Base-by-base conservation (phyloP, 1,140 invertebrate species). In the Hyles vespertilio region DNA sequence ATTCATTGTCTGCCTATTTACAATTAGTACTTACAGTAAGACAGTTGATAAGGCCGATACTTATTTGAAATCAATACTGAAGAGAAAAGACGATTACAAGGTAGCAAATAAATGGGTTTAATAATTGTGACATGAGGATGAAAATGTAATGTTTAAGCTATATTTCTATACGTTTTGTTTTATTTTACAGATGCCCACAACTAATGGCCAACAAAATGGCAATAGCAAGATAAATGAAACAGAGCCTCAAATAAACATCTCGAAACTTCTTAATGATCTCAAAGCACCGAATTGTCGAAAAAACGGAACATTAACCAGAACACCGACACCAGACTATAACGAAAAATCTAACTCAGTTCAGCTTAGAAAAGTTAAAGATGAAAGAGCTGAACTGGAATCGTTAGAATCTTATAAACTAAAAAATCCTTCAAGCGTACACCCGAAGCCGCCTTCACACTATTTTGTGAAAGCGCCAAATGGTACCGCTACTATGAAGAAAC, bases 381-480 rank as follows among this genome's bases (percentile, higher is more conserved):
- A 80, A 47, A 86, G 84, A 58, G 86, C 78, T 6, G 93, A 94
- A 74, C 92, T 94, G 90, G 92, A 94, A 67, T 94, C 93, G 11
- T 81, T 94, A 52, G 93, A 94, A 75, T 94, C 93, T 0, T 94
- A 93, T 77, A 92, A 92, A 70, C 71, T 94, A 46, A 93, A 93
- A 47, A 92, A 93, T 66, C 91, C 92, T 0, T 81, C 79, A 5
- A 87, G 89, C 44, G 77, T 90, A 4, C 89, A 89, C 56, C 93
- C 92, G 11, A 93, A 92, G 72, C 93, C 93, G 43, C 93, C 93
- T 33, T 86, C 91, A 5, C 93, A 92, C 36, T 94, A 94, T 67
- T 94, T 95, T 66, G 81, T 89, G 36, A 85, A 81, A 74, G 87
- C 89, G 12, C 83, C 82, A 2, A 89, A 83, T 65, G 89, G 85